These are phyloP conservation scores for Scyliorhinus canicula DNA, from an alignment of 2,797 vertebrate genomes.

Conservation along the genomic window DNA sequence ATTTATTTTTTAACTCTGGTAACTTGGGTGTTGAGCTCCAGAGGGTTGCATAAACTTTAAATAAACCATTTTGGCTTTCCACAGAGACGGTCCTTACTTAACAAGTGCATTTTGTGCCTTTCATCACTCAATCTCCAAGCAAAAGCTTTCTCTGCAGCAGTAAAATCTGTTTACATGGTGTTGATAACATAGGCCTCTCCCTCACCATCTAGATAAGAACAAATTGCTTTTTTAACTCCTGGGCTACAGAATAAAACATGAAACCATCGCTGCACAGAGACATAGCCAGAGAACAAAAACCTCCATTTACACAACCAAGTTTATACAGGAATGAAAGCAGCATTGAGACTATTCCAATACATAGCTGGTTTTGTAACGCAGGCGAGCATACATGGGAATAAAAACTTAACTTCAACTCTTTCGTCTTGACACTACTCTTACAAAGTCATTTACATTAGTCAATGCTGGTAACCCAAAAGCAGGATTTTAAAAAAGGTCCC, in stretches of 20 bases:
- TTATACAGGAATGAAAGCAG: conserved; percentile 9
- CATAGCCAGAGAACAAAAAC: conserved; percentile 34
- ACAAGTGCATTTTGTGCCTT: conserved; percentile 14
- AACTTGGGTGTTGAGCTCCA: neutral
- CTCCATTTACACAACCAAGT: conserved; percentile 23
- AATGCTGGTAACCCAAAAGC: neutral
- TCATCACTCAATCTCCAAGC: conserved; percentile 30
- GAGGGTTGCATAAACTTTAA: neutral
- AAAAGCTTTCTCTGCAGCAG: conserved; percentile 33
- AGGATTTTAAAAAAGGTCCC: neutral
- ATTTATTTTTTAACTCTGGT: neutral
- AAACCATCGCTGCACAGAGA: neutral
- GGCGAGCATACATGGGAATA: neutral
- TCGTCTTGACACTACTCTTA: neutral
- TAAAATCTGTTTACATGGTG: conserved; percentile 27
- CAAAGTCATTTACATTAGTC: neutral
- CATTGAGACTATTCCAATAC: conserved; percentile 19
- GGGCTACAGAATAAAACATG: conserved; percentile 28
- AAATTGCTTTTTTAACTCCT: conserved; percentile 28
- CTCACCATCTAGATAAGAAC: neutral
- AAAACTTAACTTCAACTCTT: neutral
- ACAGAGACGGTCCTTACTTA: neutral
- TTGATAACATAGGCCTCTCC: conserved; percentile 35
- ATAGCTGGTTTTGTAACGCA: conserved; percentile 4
- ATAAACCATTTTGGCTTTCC: neutral